phyloP scores from a whole-genome alignment of 2,888 invertebrate genomes.

The Zele albiditarsus region DNA sequence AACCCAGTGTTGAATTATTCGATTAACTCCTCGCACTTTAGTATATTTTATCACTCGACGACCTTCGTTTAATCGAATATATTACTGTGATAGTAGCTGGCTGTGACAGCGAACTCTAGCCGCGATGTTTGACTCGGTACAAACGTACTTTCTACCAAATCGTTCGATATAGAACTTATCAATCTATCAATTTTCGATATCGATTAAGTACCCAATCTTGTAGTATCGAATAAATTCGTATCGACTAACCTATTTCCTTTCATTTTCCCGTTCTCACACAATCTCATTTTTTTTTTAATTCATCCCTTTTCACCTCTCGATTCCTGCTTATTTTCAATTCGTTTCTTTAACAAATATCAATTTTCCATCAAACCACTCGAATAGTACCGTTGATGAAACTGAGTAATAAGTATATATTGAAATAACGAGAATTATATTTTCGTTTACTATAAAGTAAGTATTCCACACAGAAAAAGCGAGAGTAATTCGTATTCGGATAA shows the following conservation, averaged over 20 bases:
- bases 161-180: constrained; percentile 21
- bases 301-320: constrained; percentile 4
- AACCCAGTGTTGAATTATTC: not conserved
- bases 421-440: too few species aligned
- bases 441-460: too few species aligned
- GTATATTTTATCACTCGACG: not conserved
- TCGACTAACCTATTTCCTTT: constrained; percentile 40
- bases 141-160: constrained; percentile 17
- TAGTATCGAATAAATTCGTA: constrained; percentile 38
- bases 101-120: constrained; percentile 2
- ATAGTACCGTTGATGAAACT: too few species aligned
- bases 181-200: constrained; percentile 37
- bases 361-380: too few species aligned
- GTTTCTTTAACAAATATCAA: too few species aligned
- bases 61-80: constrained; percentile 35
- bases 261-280: constrained; percentile 1
- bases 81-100: not conserved
- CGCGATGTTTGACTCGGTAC: not conserved
- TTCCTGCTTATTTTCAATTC: too few species aligned
- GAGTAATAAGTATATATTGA: too few species aligned
- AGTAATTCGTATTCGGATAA: too few species aligned
- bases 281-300: constrained; percentile 26
- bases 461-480: too few species aligned
- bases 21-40: constrained; percentile 2
- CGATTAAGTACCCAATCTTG: constrained; percentile 29